phyloP scores from a whole-genome alignment of 2,888 invertebrate genomes.

The Drosophila incognita region DNA sequence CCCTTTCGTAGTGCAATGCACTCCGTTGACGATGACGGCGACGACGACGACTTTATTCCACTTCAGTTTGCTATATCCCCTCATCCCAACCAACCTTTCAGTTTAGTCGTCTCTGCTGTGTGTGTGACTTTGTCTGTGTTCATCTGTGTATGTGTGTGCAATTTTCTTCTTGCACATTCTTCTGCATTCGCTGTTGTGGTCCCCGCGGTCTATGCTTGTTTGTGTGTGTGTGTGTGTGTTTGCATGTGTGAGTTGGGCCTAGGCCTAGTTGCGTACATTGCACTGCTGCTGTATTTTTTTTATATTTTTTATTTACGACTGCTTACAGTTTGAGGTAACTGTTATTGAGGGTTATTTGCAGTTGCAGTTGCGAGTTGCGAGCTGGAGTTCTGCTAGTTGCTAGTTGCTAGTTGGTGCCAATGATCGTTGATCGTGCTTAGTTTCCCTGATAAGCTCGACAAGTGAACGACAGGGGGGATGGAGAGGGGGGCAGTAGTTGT shows the following conservation, averaged over 20 bases:
- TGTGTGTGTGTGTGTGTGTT: constrained; percentile 37
- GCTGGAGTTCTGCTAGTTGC: constrained; percentile 36
- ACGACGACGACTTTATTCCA: constrained; percentile 44
- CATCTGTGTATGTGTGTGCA: constrained; percentile 48
- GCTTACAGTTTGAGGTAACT: constrained; percentile 80
- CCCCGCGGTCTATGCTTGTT: neutral
- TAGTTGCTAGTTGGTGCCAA: constrained; percentile 56
- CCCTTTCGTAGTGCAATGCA: constrained; percentile 83
- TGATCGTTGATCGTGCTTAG: constrained; percentile 79
- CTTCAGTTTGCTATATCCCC: constrained; percentile 34
- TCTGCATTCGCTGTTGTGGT: constrained; percentile 39
- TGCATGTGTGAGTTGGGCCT: constrained; percentile 37
- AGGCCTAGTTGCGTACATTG: constrained; percentile 59
- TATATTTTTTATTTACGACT: constrained; percentile 48
- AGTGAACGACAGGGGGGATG: neutral
- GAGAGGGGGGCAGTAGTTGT: neutral
- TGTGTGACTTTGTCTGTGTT: constrained; percentile 21
- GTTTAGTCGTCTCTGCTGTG: constrained; percentile 5
- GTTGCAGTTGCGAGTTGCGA: constrained; percentile 38
- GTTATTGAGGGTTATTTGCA: constrained; percentile 80
- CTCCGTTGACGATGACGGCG: constrained; percentile 56
- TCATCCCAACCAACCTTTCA: constrained; percentile 35
- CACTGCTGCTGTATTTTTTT: constrained; percentile 32
- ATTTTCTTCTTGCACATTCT: constrained; percentile 75
- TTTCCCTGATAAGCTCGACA: constrained; percentile 70